phyloP scores from a whole-genome alignment of 2,113 vertebrate species.

The Crotophaga sulcirostris region DNA sequence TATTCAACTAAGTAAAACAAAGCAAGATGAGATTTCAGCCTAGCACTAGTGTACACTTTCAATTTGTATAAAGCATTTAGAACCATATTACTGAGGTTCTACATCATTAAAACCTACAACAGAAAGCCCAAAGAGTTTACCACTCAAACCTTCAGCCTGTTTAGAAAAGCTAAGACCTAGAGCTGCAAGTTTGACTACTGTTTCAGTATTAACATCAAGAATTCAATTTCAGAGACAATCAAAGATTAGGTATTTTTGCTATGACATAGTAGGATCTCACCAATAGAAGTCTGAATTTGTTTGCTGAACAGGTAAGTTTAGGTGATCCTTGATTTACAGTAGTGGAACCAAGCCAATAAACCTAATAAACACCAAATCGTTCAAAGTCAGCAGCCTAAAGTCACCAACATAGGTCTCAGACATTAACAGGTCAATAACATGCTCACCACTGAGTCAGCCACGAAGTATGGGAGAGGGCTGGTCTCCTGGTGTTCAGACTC shows the following conservation, averaged over 20 bases:
- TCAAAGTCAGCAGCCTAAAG: not conserved
- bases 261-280: not conserved
- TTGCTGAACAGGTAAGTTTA: not conserved
- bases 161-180: not conserved
- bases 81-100: not conserved
- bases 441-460: not conserved
- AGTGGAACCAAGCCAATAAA: not conserved
- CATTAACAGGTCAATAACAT: not conserved
- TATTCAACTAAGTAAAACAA: not conserved
- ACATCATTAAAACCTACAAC: not conserved
- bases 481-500: not conserved
- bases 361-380: not conserved
- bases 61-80: not conserved
- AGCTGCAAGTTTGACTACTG: not conserved
- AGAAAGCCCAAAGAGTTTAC: not conserved
- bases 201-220: not conserved
- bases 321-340: not conserved
- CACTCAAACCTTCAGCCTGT: not conserved
- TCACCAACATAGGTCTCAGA: not conserved
- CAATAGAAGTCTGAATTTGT: not conserved
- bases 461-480: not conserved
- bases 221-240: not conserved
- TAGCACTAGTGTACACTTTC: not conserved
- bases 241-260: not conserved
- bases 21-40: rapidly evolving